Base-by-base conservation (phyloP, 1,140 invertebrate species). In the Phenacoccus solenopsis region DNA sequence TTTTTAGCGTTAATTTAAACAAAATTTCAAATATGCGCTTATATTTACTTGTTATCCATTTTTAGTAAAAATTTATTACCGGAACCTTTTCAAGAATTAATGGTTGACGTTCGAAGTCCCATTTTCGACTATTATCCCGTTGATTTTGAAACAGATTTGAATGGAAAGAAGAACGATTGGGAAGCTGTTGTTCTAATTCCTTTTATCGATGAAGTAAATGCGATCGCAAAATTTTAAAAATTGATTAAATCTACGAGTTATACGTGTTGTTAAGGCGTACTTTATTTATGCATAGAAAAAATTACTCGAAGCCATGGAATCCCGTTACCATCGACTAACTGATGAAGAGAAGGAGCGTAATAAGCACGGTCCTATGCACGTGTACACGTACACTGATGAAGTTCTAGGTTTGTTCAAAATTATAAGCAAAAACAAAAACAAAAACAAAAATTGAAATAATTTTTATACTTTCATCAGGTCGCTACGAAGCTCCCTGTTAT, bases 161-260 rank as follows among this genome's bases (percentile, higher is more conserved):
- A 99, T 82, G 95, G 94, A 0, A 99, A 99, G 77, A 85, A 85
- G 75, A 90, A 97, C 75, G 93, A 97, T 71, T 99, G 96, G 96
- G 96, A 99, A 79, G 96, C 96, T 24, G 90, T 99, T 0, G 94
- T 98, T 7, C 81, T 98, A 0, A 95, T 98, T 76, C 96, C 96
- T 0, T 98, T 98, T 75, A 98, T 98, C 75, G 88, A 97, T 73
- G 94, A 98, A 83, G 88, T 89, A 76, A 3, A 16, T 49, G 5
- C 38, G 5, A 16, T 9, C 13, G 13, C 5, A 49, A 2, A 16
- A 10, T 25, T 59, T 32, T 70, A 38, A 20, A 70, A 68, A 30
- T 28, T 32, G 9, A n/a, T 5, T 24, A 20, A 28, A 30, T 67
- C n/a, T 73, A 21, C 4, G 16, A 25, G 38, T 69, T 69, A 56